Conservation (phyloP, 2,113 vertebrate genomes). For the Jacana jacana region DNA sequence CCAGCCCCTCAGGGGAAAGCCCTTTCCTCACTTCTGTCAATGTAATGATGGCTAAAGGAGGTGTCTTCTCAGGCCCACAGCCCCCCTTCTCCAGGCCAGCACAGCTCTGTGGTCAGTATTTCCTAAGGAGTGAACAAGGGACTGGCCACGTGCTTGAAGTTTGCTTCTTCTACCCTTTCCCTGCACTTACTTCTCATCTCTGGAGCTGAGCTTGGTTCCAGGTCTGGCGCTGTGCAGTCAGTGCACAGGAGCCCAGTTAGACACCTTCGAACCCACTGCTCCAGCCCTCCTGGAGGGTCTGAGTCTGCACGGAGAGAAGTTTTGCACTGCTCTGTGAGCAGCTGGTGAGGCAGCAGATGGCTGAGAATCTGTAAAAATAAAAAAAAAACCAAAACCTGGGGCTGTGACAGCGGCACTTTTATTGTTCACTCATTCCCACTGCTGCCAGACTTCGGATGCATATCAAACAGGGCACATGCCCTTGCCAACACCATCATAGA, state of each 20-base stretch:
- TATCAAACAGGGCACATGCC: conserved; percentile 5
- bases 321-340: neutral
- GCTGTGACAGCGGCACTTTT: neutral
- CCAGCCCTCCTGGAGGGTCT: neutral
- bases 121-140: neutral
- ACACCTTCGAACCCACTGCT: neutral
- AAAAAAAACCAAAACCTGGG: neutral
- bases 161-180: neutral
- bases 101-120: neutral
- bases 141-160: neutral
- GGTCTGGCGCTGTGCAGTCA: neutral
- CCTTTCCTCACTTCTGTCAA: neutral
- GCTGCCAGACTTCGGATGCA: neutral
- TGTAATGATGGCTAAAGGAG: neutral
- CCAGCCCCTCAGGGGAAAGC: neutral
- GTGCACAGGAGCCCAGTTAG: neutral
- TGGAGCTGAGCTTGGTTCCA: neutral
- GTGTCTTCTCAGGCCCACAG: neutral
- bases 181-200: neutral
- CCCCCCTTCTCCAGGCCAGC: neutral
- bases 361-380: conserved; percentile 11
- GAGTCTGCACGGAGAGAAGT: neutral
- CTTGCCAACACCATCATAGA: neutral
- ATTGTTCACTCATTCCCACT: neutral
- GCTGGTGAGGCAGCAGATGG: conserved; percentile 59